Percentiles rank a stretch among this genome's conserved stretches.
These are phyloP conservation scores for Tautogolabrus adspersus DNA, from an alignment of 2,113 vertebrate species.

Conservation along the genomic window DNA sequence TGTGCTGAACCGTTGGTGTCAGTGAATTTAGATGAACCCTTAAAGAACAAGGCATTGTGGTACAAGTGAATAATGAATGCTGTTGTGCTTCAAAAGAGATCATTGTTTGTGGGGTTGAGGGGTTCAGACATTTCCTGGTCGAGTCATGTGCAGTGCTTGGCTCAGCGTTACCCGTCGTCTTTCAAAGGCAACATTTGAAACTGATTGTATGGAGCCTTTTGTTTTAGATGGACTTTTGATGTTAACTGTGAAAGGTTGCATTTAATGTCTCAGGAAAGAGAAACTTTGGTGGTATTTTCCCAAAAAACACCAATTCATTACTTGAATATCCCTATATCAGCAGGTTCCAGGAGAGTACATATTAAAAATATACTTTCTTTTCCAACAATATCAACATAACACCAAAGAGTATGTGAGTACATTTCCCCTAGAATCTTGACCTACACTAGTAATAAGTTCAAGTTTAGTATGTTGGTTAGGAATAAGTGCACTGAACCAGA, in stretches of 20 bases:
- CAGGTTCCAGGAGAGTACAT: too few species aligned
- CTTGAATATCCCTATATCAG: neutral
- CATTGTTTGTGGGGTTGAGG: conserved; percentile 67
- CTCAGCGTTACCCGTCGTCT: conserved; percentile 43
- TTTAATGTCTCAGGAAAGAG: neutral
- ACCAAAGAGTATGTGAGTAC: too few species aligned
- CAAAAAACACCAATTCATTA: neutral
- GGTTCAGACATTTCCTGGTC: conserved; percentile 60
- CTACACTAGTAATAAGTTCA: too few species aligned
- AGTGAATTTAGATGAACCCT: conserved; percentile 68
- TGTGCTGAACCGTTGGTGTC: conserved; percentile 25
- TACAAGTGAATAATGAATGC: conserved; percentile 56
- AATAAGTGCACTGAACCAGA: too few species aligned
- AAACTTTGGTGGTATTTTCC: neutral
- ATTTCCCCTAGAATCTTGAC: too few species aligned
- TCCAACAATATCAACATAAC: too few species aligned
- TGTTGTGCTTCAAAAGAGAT: conserved; percentile 59
- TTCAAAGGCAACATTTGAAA: conserved; percentile 28
- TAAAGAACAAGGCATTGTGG: conserved; percentile 59
- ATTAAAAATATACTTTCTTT: too few species aligned
- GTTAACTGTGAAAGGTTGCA: conserved; percentile 4
- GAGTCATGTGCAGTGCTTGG: conserved; percentile 65
- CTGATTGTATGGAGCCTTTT: conserved; percentile 37
- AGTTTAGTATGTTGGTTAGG: too few species aligned
- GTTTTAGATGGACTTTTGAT: conserved; percentile 29